These are phyloP conservation scores for Drosophila chauvacae DNA, from an alignment of 1,140 invertebrate genomes.

Conservation along the genomic window DNA sequence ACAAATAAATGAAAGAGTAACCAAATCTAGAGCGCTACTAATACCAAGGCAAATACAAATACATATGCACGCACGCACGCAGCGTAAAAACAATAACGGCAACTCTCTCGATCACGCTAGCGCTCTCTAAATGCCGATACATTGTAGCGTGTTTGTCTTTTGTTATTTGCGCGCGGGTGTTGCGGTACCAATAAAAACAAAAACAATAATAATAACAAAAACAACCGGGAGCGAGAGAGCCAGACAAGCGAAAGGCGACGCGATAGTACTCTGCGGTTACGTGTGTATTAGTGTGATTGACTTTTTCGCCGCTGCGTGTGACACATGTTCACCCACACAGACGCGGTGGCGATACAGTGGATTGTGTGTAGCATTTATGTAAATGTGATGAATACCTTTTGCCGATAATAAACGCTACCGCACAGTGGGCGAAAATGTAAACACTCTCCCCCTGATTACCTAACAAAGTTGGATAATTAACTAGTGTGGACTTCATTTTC, in stretches of 20 bases:
- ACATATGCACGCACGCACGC: conserved; percentile 41
- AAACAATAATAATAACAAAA: conserved; percentile 33
- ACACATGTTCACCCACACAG: conserved; percentile 56
- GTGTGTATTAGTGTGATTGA: conserved; percentile 47
- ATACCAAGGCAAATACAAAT: conserved; percentile 7
- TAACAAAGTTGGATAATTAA: conserved; percentile 1
- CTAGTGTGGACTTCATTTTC: too few species aligned
- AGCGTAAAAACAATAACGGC: conserved; percentile 62
- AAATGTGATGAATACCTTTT: conserved; percentile 42
- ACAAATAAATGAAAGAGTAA: conserved; percentile 32
- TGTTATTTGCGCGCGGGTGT: conserved; percentile 74
- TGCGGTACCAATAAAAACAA: conserved; percentile 33
- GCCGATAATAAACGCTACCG: conserved; percentile 26
- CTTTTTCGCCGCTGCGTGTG: conserved; percentile 63
- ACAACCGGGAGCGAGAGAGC: neutral
- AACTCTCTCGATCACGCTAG: conserved; percentile 21
- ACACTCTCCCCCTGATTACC: neutral
- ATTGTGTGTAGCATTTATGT: conserved; percentile 41
- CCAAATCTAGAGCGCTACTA: conserved; percentile 52
- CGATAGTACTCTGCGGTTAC: conserved; percentile 5
- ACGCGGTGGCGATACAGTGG: conserved; percentile 1
- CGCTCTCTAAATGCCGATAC: conserved; percentile 56
- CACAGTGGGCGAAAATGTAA: conserved; percentile 14
- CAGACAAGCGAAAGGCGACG: conserved; percentile 4
- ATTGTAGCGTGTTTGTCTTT: conserved; percentile 57